phyloP scores from a whole-genome alignment of 2,888 invertebrate species.

The Deilephila porcellus region DNA sequence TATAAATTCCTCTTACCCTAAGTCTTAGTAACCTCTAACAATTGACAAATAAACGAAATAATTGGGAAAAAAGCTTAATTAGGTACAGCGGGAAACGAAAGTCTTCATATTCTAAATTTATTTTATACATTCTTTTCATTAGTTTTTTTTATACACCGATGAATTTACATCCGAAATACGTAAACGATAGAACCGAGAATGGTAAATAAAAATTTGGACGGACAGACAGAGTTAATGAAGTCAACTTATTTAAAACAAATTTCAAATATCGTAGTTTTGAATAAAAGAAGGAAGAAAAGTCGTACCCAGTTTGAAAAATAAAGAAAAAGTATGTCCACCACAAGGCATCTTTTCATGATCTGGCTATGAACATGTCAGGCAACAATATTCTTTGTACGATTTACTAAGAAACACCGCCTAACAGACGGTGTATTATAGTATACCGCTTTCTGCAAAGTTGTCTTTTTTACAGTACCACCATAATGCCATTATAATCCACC shows the following conservation, averaged over 20 bases:
- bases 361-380: no score
- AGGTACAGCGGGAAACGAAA: conserved; percentile 72
- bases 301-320: conserved; percentile 12
- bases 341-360: no score
- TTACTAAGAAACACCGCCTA: no score
- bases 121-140: conserved; percentile 70
- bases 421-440: no score
- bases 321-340: conserved; percentile 4
- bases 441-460: no score
- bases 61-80: conserved; percentile 60
- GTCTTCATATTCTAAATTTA: conserved; percentile 65
- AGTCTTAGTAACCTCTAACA: conserved; percentile 58
- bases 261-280: conserved; percentile 32
- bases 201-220: conserved; percentile 69
- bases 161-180: conserved; percentile 61
- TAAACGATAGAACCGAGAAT: conserved; percentile 42
- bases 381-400: no score
- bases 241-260: conserved; percentile 50
- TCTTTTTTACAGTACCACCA: no score
- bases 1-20: conserved; percentile 49
- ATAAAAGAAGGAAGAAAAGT: conserved; percentile 5
- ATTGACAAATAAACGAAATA: conserved; percentile 68
- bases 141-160: conserved; percentile 66
- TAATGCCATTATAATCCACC: no score
- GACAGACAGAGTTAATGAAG: conserved; percentile 74